Base-by-base conservation (phyloP, 2,888 invertebrate genomes). In the Drosophila lacicola region DNA sequence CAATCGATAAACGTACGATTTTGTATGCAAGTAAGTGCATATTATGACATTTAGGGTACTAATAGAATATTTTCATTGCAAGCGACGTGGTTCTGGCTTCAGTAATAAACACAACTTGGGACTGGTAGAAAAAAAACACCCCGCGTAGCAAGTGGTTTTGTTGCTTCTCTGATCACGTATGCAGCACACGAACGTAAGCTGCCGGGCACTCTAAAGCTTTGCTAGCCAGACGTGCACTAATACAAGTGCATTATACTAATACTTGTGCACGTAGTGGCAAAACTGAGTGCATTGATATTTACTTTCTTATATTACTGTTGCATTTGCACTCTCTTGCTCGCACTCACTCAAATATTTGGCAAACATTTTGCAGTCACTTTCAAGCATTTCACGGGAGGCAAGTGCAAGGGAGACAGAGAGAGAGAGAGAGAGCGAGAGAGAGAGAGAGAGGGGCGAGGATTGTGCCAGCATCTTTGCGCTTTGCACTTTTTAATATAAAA, bases 351-450 rank as follows among this genome's bases (percentile, higher is more conserved):
- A 63, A 51, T 70, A 70, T 78, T 84, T 84, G 79, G 79, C 82
- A 82, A 84, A 84, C 85, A 84, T 82, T 79, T 60, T 56, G 39
- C 42, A 42, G 42, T 34, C 47, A 54, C 54, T 57, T 13, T 41
- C 55, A 68, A 60, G 60, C 54, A 53, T 37, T 66, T 54, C 9
- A 3, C 5, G 11, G n/a, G 11, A 4, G 4, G 9, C 10, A 13
- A 11, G 3, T 36, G 25, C 33, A n/a, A 13, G 44, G 6, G n/a
- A 6, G 49, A 19, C 4, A 39, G 6, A 11, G 19, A 41, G 34
- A 4, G 9, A 19, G 13, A 4, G 13, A 11, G n/a, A 8, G 29
- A 4, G 14, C 4, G 41, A 2, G n/a, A 5, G 14, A 14, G 8
- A 19, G 21, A 5, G 13, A 2, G 14, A 4, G n/a, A 9, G 6